A percentile compares a stretch with the other conserved stretches of the same genome.
phyloP scores from a whole-genome alignment of 1,140 invertebrate genomes.

The Ceratosolen solmsi region DNA sequence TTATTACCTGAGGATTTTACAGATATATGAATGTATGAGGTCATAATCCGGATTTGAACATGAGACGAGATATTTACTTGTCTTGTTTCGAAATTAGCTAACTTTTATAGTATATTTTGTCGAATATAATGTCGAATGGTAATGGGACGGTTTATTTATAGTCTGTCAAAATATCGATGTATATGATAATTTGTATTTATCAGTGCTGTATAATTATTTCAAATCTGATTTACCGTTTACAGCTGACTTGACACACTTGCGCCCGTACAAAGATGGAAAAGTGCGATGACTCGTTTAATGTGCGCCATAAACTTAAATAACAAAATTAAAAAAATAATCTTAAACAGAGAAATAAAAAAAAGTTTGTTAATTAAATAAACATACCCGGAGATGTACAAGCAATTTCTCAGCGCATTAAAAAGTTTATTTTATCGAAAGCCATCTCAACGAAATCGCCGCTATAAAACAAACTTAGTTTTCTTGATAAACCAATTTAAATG shows the following conservation, averaged over 20 bases:
- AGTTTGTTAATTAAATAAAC: slow-evolving; percentile 30
- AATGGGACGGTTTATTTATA: background rate
- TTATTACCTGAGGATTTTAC: slow-evolving; percentile 23
- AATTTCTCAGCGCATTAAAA: background rate
- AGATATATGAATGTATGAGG: background rate
- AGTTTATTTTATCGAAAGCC: slow-evolving; percentile 36
- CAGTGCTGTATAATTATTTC: background rate
- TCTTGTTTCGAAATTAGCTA: background rate
- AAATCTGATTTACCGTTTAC: background rate
- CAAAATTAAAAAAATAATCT: background rate
- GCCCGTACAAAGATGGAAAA: background rate
- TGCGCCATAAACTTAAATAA: background rate
- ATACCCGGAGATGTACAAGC: background rate
- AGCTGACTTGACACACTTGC: background rate
- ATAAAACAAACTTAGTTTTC: slow-evolving; percentile 29
- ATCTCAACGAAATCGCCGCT: slow-evolving; percentile 8
- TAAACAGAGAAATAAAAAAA: background rate
- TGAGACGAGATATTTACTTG: background rate
- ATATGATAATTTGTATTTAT: background rate
- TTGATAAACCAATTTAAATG: slow-evolving; percentile 41
- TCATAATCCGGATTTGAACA: slow-evolving; percentile 1
- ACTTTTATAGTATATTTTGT: background rate
- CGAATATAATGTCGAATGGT: background rate
- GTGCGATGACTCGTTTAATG: background rate
- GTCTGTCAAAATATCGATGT: background rate